A percentile compares a stretch with the other conserved stretches of the same genome.
Conservation (phyloP, 2,113 vertebrate species). For the Cottus gobio region DNA sequence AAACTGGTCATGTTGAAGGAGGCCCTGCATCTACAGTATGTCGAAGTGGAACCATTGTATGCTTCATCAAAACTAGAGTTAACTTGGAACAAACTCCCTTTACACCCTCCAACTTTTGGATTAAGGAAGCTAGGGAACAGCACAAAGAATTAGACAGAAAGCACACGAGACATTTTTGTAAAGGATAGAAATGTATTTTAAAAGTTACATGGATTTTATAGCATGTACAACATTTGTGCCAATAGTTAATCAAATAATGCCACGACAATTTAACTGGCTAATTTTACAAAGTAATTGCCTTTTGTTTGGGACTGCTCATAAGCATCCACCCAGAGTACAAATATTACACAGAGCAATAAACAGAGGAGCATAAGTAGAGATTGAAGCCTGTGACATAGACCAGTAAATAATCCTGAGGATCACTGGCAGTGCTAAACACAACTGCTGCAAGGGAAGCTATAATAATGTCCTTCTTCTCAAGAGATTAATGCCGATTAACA, state of each 20-base stretch:
- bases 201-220: conserved; percentile 40
- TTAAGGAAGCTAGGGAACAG: not conserved
- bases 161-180: conserved; percentile 18
- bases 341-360: conserved; percentile 40
- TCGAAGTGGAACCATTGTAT: not conserved
- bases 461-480: not conserved
- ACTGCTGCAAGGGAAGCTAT: not conserved
- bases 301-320: not conserved
- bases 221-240: conserved; percentile 34
- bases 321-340: conserved; percentile 37
- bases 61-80: not conserved
- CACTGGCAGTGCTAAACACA: conserved; percentile 7
- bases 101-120: not conserved
- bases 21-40: not conserved
- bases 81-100: not conserved
- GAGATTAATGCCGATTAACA: not conserved
- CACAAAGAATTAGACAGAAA: not conserved
- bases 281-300: conserved; percentile 37
- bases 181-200: conserved; percentile 66
- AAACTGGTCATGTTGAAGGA: not conserved
- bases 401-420: not conserved
- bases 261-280: conserved; percentile 38
- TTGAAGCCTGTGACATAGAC: conserved; percentile 15
- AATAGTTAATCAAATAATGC: conserved; percentile 48
- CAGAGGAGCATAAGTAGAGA: conserved; percentile 17